Evolutionary conservation across 2,888 invertebrate genomes (phyloP).

Genomic region (Chloroclystis v-ata): DNA sequence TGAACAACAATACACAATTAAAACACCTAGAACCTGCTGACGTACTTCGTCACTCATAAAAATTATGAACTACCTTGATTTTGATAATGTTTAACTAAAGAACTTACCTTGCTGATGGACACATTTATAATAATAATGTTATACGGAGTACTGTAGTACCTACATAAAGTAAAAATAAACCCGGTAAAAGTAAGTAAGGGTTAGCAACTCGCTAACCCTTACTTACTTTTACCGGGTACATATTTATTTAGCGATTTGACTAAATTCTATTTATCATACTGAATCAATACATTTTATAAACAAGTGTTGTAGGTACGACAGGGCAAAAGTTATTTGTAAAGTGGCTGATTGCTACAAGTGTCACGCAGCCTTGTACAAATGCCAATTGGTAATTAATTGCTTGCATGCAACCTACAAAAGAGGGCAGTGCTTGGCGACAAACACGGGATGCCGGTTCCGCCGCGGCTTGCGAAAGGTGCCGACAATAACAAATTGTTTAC

Average conservation of each 20-base stretch:
- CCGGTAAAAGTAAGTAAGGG: too few relatives aligned
- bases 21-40: not conserved
- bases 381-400: conserved; percentile 32
- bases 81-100: too few relatives aligned
- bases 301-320: not conserved
- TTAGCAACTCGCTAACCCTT: too few relatives aligned
- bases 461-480: conserved; percentile 13
- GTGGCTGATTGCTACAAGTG: conserved; percentile 21
- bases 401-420: conserved; percentile 20
- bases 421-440: conserved; percentile 25
- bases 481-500: conserved; percentile 12
- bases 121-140: too few relatives aligned
- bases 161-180: too few relatives aligned
- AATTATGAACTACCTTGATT: too few relatives aligned
- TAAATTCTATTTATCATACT: too few relatives aligned
- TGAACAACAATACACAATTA: conserved; percentile 16
- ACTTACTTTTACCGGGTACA: too few relatives aligned
- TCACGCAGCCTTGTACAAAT: conserved; percentile 32
- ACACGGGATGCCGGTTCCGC: conserved; percentile 34
- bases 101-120: too few relatives aligned
- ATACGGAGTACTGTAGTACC: too few relatives aligned
- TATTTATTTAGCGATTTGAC: too few relatives aligned
- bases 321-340: not conserved
- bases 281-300: not conserved
- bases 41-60: too few relatives aligned